Evolutionary conservation across 1,140 invertebrate species (phyloP), one percentile per base, ranked within the genome.

Genomic region (Pseudomyrmex dendroicus): DNA sequence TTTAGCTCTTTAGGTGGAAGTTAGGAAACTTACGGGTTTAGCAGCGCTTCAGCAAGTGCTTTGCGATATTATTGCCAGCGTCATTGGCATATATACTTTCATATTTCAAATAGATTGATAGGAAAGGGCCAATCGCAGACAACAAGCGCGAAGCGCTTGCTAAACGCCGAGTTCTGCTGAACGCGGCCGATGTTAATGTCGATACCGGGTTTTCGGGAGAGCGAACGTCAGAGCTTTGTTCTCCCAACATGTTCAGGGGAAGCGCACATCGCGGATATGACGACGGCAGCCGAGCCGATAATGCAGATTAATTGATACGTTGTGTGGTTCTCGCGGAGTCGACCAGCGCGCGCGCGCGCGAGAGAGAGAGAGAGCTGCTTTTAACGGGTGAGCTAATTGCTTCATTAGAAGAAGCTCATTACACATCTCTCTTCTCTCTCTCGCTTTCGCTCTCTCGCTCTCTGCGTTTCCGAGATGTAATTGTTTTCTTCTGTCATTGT

Each of bases 231-330:
- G 9, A 64, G 48, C 48, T 76, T 77, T 77, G 48, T 56, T 77
- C 25, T 46, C 25, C 67, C 9, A 22, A 10, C 35, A 17, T 12
- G 44, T 63, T 76, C 35, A 5, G 35, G 20, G 12, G 66, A 54
- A 77, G 50, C n/a, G 1, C 20, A 35, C 35, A 35, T 35, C 15
- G 2, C 17, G 17, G 17, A 68, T 68, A 77, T 17, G 35, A 68
- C 8, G 57, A 48, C 17, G 57, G 48, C 46, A 12, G 4, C 70
- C 13, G 48, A n/a, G 8, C 46, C 48, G 70, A 82, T 82, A 76
- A 83, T 83, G 52, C 50, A 44, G 44, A 76, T 77, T 83, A 83
- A 83, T 83, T 76, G 61, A 83, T 83, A 77, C 2, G 20, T 25
- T n/a, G 50, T 35, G 17, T 5, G 35, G 35, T 35, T 20, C 17